Evolutionary conservation across 1,140 invertebrate genomes (phyloP).

Genomic region (Prorops nasuta): DNA sequence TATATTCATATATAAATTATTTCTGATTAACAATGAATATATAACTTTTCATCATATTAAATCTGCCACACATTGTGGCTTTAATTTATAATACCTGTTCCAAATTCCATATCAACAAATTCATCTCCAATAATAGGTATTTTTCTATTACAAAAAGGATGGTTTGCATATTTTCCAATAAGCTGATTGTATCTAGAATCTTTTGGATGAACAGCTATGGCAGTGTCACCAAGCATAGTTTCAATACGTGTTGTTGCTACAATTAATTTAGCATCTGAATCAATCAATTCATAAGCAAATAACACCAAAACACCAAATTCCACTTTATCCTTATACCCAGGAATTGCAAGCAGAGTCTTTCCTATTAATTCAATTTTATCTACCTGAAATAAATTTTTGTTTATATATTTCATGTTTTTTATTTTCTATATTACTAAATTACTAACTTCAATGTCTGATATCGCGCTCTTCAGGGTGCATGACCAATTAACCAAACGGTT

Average conservation of each 20-base stretch:
- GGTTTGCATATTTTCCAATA: conserved; percentile 79
- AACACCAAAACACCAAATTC: conserved; percentile 93
- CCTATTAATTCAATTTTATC: conserved; percentile 94
- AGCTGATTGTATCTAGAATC: conserved; percentile 80
- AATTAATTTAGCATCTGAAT: conserved; percentile 73
- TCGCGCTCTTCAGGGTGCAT: conserved; percentile 91
- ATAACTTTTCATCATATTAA: too few relatives aligned
- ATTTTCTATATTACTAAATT: conserved; percentile 35
- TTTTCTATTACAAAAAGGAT: conserved; percentile 82
- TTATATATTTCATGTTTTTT: conserved; percentile 46
- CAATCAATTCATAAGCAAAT: conserved; percentile 86
- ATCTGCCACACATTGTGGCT: too few relatives aligned
- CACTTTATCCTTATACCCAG: conserved; percentile 86
- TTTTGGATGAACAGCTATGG: conserved; percentile 94
- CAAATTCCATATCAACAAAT: conserved; percentile 92
- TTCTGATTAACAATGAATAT: too few relatives aligned
- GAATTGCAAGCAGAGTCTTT: conserved; percentile 83
- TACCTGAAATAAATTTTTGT: conserved; percentile 56
- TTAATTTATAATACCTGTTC: too few relatives aligned
- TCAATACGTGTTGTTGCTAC: conserved; percentile 97
- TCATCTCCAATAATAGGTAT: conserved; percentile 88
- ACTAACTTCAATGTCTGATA: conserved; percentile 94
- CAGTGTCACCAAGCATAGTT: conserved; percentile 98
- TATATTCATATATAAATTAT: neutral
- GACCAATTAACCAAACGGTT: conserved; percentile 98